Evolutionary conservation across 2,888 invertebrate genomes (phyloP).

Genomic region (Conistra vaccinii): DNA sequence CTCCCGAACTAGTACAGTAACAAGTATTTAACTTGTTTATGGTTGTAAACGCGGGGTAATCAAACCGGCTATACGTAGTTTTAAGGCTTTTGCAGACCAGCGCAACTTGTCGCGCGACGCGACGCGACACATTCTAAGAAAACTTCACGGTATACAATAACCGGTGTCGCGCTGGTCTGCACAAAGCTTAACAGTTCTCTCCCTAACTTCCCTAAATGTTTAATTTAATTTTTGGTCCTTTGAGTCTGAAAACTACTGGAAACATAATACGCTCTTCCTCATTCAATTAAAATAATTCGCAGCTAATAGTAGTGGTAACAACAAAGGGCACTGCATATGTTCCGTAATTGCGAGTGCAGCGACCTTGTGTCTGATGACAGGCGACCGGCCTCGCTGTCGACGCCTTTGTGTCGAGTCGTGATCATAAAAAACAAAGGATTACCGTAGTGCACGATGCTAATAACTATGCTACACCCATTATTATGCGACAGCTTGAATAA

Average conservation of each 20-base stretch:
- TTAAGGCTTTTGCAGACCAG: too few species aligned
- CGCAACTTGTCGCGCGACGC: too few species aligned
- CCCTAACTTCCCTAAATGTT: not conserved
- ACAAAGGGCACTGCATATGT: slow-evolving; percentile 67
- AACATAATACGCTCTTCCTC: slow-evolving; percentile 22
- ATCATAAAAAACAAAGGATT: slow-evolving; percentile 72
- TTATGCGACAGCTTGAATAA: slow-evolving; percentile 59
- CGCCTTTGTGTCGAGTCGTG: slow-evolving; percentile 67
- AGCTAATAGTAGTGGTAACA: slow-evolving; percentile 59
- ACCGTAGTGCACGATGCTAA: slow-evolving; percentile 65
- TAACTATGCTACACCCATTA: slow-evolving; percentile 59
- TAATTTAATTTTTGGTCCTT: slow-evolving; percentile 11
- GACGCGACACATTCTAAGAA: too few species aligned
- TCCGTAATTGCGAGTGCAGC: slow-evolving; percentile 74
- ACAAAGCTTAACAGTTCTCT: too few species aligned
- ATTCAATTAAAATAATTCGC: slow-evolving; percentile 47
- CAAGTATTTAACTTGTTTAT: not conserved
- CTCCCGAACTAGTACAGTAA: too few species aligned
- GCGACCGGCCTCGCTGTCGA: slow-evolving; percentile 68
- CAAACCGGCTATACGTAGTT: not conserved
- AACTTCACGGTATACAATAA: too few species aligned
- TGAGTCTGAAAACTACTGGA: slow-evolving; percentile 16
- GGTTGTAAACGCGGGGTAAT: not conserved
- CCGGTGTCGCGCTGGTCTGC: too few species aligned
- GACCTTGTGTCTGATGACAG: slow-evolving; percentile 75